Evolutionary conservation across 2,888 invertebrate genomes (phyloP), one percentile per base, ranked within the genome.

Genomic region (Xestia sexstrigata): DNA sequence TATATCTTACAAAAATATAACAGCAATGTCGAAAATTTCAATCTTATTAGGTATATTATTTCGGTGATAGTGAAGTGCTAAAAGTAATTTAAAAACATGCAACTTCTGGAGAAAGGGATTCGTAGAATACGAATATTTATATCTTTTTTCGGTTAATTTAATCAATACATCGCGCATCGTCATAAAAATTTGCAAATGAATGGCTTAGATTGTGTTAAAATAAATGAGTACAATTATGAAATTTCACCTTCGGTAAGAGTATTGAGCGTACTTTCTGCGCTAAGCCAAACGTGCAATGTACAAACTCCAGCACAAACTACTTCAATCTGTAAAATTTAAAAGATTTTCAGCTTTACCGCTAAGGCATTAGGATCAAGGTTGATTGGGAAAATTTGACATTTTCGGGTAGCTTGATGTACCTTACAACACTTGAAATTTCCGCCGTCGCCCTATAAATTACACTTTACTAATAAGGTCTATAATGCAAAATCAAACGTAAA

Each of bases 1-100:
- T 93, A 73, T 45, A n/a, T n/a, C n/a, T n/a, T 79, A 92, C 86
- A 94, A 94, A 95, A 94, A 94, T 94, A 94, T 93, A 93, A 92
- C 91, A 93, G 90, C 90, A 82, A 89, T 84, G 84, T 85, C 83
- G 77, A 89, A 74, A 84, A 87, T 83, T 70, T 70, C 60, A 76
- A 72, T 76, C 65, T 78, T 79, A 77, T 20, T 78, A 76, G 8
- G 7, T 81, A 71, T 74, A 71, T 74, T 70, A 73, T 79, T 80
- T 88, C 83, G 72, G 77, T 86, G 78, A 70, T 76, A 66, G 65
- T 76, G 73, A 60, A 0, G 8, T 74, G 66, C 62, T 75, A 42
- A 49, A 68, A 75, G 79, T 69, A 17, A 7, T 72, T 42, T 70
- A 35, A 58, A 74, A 74, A 81, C n/a, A 79, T 79, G 75, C 39